Evolutionary conservation across 2,888 invertebrate species (phyloP).

Genomic region (Chaetoderma sp.): DNA sequence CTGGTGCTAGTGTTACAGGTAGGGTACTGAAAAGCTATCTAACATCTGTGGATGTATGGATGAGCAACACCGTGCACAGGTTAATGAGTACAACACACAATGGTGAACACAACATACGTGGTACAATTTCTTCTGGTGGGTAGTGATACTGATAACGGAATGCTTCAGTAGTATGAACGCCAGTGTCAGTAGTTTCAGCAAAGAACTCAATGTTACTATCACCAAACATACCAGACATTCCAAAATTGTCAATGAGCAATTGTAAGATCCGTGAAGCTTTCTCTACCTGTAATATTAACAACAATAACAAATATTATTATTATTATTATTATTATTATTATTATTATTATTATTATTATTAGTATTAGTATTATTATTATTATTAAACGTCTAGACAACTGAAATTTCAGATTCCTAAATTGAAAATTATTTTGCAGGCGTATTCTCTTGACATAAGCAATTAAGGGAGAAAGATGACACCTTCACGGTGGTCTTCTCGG

Average conservation of each 20-base stretch:
- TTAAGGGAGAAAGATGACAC: no score
- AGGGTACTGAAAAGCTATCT: neutral
- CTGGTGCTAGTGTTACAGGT: no score
- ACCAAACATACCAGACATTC: constrained; percentile 94
- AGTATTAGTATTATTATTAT: no score
- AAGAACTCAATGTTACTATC: constrained; percentile 67
- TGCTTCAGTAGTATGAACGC: constrained; percentile 64
- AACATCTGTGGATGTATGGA: neutral
- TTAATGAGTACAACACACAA: no score
- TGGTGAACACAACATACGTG: no score
- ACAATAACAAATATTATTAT: no score
- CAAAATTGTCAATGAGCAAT: constrained; percentile 96
- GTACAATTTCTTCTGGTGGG: constrained; percentile 55
- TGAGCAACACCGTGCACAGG: no score
- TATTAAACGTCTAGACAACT: neutral
- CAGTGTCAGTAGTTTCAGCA: constrained; percentile 63
- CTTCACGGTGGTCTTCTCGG: no score
- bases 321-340: neutral
- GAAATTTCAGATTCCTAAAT: no score
- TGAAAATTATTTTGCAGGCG: neutral
- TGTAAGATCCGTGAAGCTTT: constrained; percentile 93
- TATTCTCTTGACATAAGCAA: neutral
- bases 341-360: neutral
- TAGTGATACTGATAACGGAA: constrained; percentile 66
- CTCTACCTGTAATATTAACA: constrained; percentile 36